Evolutionary conservation across 2,888 invertebrate species (phyloP).

Genomic region (Hedychridium roseum): DNA sequence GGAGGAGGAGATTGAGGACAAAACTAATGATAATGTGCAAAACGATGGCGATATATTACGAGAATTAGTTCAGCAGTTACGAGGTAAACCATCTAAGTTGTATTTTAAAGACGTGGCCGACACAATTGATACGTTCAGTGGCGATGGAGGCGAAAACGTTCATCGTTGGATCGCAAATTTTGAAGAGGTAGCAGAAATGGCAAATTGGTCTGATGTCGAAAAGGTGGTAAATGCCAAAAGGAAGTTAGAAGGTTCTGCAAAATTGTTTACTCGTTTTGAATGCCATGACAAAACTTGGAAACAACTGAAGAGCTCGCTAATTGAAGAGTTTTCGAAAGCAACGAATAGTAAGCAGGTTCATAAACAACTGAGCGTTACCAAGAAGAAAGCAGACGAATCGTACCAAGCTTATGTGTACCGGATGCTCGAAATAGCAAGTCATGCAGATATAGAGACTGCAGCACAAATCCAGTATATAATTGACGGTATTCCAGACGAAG

Average conservation of each 20-base stretch:
- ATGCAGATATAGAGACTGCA: slow-evolving; percentile 19
- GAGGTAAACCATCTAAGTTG: not conserved
- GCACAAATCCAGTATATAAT: slow-evolving; percentile 16
- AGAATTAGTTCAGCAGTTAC: not conserved
- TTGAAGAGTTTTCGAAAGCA: slow-evolving; percentile 16
- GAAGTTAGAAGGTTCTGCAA: slow-evolving; percentile 26
- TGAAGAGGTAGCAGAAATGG: slow-evolving; percentile 28
- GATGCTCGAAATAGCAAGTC: slow-evolving; percentile 25
- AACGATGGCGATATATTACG: not conserved
- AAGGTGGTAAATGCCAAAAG: slow-evolving; percentile 25
- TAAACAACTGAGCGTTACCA: slow-evolving; percentile 12
- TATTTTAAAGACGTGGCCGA: slow-evolving; percentile 22
- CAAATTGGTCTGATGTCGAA: slow-evolving; percentile 23
- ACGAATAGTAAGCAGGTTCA: slow-evolving; percentile 21
- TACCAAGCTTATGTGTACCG: slow-evolving; percentile 26
- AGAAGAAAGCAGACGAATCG: slow-evolving; percentile 15
- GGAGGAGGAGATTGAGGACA: not conserved
- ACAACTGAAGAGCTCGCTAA: slow-evolving; percentile 13
- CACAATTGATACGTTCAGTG: slow-evolving; percentile 18
- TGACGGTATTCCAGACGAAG: slow-evolving; percentile 17
- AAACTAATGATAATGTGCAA: not conserved
- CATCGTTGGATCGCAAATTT: slow-evolving; percentile 25
- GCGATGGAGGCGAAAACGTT: slow-evolving; percentile 15
- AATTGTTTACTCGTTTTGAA: slow-evolving; percentile 23
- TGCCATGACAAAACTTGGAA: slow-evolving; percentile 17